A percentile compares a stretch with the other conserved stretches of the same genome.
These are phyloP conservation scores for Clarias magur DNA, from an alignment of 2,113 vertebrate genomes.

Conservation along the genomic window DNA sequence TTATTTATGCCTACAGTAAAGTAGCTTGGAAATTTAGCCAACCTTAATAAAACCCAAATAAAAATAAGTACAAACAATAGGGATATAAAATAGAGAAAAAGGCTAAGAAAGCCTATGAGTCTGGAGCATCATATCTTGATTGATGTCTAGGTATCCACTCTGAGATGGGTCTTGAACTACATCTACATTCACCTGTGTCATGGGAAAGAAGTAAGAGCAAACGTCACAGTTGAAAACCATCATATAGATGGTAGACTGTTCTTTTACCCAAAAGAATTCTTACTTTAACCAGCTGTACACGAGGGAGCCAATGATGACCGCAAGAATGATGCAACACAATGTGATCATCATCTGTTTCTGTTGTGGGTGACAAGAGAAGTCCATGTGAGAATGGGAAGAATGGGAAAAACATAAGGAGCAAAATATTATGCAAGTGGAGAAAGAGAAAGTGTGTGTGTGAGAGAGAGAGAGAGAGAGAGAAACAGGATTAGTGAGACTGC, in stretches of 20 bases:
- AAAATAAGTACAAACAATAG: not conserved
- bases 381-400: not conserved
- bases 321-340: conserved; percentile 85
- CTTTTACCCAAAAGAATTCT: conserved; percentile 43
- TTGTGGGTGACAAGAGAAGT: conserved; percentile 34
- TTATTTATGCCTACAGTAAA: not conserved
- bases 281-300: conserved; percentile 89
- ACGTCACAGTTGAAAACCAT: not conserved
- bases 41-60: not conserved
- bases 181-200: conserved; percentile 12
- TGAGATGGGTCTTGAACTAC: not conserved
- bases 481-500: not conserved
- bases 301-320: conserved; percentile 80
- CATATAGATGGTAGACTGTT: not conserved
- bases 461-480: conserved; percentile 27
- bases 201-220: not conserved
- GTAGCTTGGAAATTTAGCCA: not conserved
- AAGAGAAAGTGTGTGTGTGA: not conserved
- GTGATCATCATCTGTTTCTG: conserved; percentile 98
- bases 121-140: not conserved
- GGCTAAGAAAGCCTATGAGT: conserved; percentile 1
- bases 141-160: conserved; percentile 4
- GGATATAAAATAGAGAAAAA: conserved; percentile 5
- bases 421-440: not conserved
- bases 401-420: not conserved